These are phyloP conservation scores for Eristalis intricaria DNA, from an alignment of 2,888 invertebrate genomes.

Conservation along the genomic window DNA sequence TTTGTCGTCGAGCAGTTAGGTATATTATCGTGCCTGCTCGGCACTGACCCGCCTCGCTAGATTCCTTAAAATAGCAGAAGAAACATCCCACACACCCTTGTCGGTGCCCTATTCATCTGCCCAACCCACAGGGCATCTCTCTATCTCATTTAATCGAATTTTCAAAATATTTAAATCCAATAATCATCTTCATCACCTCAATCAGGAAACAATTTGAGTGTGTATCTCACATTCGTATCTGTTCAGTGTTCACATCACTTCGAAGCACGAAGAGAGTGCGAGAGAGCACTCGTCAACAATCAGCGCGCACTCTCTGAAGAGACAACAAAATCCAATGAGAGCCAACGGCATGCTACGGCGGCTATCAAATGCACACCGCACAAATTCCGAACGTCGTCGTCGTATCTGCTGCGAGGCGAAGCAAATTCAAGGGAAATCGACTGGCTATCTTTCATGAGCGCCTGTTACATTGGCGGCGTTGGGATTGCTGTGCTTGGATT, in stretches of 20 bases:
- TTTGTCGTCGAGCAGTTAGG: slow-evolving; percentile 38
- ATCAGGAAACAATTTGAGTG: slow-evolving; percentile 26
- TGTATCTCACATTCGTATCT: slow-evolving; percentile 15
- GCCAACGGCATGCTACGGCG: not conserved
- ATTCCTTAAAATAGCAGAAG: not conserved
- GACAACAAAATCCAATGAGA: slow-evolving; percentile 4
- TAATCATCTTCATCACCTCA: slow-evolving; percentile 9
- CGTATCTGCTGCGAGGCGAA: slow-evolving; percentile 13
- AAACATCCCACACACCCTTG: not conserved
- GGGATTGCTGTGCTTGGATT: slow-evolving; percentile 59
- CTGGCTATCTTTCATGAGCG: slow-evolving; percentile 52
- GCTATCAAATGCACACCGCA: slow-evolving; percentile 35
- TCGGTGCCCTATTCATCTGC: not conserved
- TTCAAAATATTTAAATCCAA: slow-evolving; percentile 18
- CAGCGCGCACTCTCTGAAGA: not conserved
- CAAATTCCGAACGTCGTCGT: slow-evolving; percentile 39
- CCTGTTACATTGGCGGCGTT: slow-evolving; percentile 71
- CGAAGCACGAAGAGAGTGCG: not conserved
- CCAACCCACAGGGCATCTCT: not conserved
- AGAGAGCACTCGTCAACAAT: not conserved
- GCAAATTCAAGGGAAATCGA: slow-evolving; percentile 13
- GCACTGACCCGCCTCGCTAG: not conserved
- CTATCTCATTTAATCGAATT: not conserved
- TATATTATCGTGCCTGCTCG: not conserved
- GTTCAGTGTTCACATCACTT: not conserved